Conservation (phyloP, 2,888 invertebrate genomes). For the Sarcophaga rosellei region DNA sequence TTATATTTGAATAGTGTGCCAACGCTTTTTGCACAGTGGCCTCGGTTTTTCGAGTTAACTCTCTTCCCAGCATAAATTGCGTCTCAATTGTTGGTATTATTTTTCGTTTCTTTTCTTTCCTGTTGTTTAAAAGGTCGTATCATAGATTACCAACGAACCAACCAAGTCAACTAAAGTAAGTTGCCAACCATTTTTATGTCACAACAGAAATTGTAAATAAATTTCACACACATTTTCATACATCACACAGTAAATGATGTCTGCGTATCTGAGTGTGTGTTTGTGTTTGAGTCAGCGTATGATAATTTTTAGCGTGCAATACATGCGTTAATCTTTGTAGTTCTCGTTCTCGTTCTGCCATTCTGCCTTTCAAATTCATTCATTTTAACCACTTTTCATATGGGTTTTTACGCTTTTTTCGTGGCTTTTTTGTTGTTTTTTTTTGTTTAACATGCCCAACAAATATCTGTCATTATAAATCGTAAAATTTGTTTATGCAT, state of each 20-base stretch:
- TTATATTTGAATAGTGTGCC: too few species aligned
- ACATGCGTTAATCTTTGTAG: constrained; percentile 2
- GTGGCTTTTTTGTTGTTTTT: background rate
- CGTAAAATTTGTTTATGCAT: constrained; percentile 60
- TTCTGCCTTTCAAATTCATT: constrained; percentile 7
- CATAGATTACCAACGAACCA: background rate
- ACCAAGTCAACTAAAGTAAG: too few species aligned
- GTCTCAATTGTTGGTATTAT: too few species aligned
- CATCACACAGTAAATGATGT: background rate
- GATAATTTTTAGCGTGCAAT: constrained; percentile 43
- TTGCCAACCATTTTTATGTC: too few species aligned
- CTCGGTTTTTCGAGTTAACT: too few species aligned
- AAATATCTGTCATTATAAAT: constrained; percentile 59
- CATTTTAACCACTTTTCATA: background rate
- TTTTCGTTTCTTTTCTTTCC: background rate
- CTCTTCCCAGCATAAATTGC: too few species aligned
- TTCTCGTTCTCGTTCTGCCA: background rate
- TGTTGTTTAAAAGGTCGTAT: background rate
- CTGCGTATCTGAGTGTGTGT: background rate
- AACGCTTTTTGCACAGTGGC: too few species aligned
- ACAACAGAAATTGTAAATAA: background rate
- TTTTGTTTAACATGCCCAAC: constrained; percentile 7
- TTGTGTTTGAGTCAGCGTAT: background rate
- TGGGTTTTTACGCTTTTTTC: background rate
- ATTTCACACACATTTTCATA: background rate